Evolutionary conservation across 2,888 invertebrate genomes (phyloP), one percentile per base, ranked within the genome.

Genomic region (Pseudococcus jackbeardsleyi): DNA sequence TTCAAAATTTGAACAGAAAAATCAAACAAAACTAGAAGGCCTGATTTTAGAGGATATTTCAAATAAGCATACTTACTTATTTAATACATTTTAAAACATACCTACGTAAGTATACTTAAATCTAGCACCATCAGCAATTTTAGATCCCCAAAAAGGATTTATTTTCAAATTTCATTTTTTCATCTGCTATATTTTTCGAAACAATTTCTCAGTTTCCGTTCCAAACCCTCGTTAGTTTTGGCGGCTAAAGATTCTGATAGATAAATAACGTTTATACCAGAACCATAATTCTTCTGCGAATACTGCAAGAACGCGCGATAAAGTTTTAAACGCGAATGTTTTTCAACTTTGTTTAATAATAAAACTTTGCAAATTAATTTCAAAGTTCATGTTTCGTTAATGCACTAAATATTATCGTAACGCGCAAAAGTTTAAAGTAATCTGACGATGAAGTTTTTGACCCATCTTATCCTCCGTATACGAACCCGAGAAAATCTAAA

Each of bases 361-460:
- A 88, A 88, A 88, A 88, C 79, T 88, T 88, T 88, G 39, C 39
- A 88, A 88, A 88, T 88, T 88, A 88, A 88, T 88, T 88, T 54
- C 79, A 82, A 88, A 88, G 88, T 88, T 88, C 88, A 88, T 82
- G 54, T 88, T 88, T 59, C 82, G 48, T 48, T 88, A 88, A 88
- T 88, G 86, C 86, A 68, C 72, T 59, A 68, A 86, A 68, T 64
- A 86, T 68, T 86, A 86, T 68, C 59, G 86, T 6, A 86, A 86
- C 64, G 59, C 59, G 68, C 19, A 68, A 86, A 86, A 86, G 64
- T 86, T 86, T 68, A 42, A 86, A 85, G 85, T 85, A 85, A 85
- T 85, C n/a, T 59, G 48, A 85, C 85, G 59, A 85, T 54, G 85
- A 85, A 85, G 85, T 85, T 85, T 39, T 59, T 84, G 84, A 54